Evolutionary conservation across 1,140 invertebrate species (phyloP), one percentile per base, ranked within the genome.

Genomic region (Diuraphis noxia): DNA sequence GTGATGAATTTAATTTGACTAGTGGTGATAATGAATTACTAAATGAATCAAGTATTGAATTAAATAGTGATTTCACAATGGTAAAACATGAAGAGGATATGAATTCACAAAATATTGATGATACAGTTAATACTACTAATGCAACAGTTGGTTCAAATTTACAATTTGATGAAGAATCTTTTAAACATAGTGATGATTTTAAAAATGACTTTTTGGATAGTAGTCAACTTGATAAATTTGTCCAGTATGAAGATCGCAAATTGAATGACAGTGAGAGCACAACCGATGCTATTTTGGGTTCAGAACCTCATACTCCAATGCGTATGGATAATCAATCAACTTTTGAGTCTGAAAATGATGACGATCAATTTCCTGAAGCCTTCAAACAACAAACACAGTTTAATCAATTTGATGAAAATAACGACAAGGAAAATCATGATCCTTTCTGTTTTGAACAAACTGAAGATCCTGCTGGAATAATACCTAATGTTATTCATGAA

Each of bases 241-340:
- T 9, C 9, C 63, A 49, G 34, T 91, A 82, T 38, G 89, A 91
- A 46, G 89, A 91, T 81, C n/a, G 13, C 7, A 91, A 91, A 40
- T 49, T 91, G 7, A 79, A 91, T 63, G 89, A 91, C 25, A 91
- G 89, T 81, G 72, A 52, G 38, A 82, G 89, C 17, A 91, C 89
- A 81, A 91, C 89, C 2, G 89, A 82, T 91, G 89, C 89, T 49
- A 23, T 91, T 46, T 38, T 91, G 25, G 89, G 89, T 82, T 91
- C 89, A 5, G 89, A 91, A 81, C 89, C 77, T 30, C 36, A 81
- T 52, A 91, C 89, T 40, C 89, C 89, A 49, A 91, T 91, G 89
- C 89, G 77, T 49, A 91, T 91, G 77, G 77, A 81, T 38, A 91
- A 91, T 81, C 89, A 91, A 52, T 91, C 89, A 79, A 82, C 89